A percentile compares a stretch with the other conserved stretches of the same genome.
phyloP scores from a whole-genome alignment of 2,797 vertebrate genomes.

The Fundulus diaphanus region DNA sequence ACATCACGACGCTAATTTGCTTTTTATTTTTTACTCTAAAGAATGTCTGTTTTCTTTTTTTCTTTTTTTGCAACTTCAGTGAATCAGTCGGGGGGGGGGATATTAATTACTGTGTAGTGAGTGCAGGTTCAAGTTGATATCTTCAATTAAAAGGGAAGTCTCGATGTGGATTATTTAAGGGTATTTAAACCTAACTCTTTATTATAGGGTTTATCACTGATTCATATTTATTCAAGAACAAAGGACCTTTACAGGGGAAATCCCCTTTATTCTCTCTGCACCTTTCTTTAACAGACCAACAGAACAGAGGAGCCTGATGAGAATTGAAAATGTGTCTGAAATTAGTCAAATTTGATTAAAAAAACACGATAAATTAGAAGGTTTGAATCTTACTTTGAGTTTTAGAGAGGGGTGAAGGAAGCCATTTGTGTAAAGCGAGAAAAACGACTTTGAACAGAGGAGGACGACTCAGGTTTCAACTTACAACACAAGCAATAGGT shows the following conservation, averaged over 20 bases:
- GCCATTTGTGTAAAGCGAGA: too few relatives aligned
- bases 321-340: background rate
- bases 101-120: constrained; percentile 22
- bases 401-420: too few relatives aligned
- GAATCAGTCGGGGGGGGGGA: too few relatives aligned
- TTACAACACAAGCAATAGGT: too few relatives aligned
- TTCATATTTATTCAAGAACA: constrained; percentile 34
- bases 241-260: constrained; percentile 44
- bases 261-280: constrained; percentile 35
- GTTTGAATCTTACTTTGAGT: background rate
- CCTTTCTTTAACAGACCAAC: constrained; percentile 12
- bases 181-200: constrained; percentile 4
- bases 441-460: too few relatives aligned
- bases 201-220: constrained; percentile 49
- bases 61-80: background rate
- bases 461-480: too few relatives aligned
- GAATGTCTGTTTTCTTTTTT: background rate
- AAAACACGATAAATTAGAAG: background rate
- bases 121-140: constrained; percentile 4
- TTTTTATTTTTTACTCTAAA: constrained; percentile 5
- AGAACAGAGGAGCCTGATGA: constrained; percentile 16
- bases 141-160: constrained; percentile 34
- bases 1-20: constrained; percentile 4
- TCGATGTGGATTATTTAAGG: constrained; percentile 11
- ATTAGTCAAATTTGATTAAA: background rate